Percentiles rank a stretch among this genome's conserved stretches.
These are phyloP conservation scores for Mohoua ochrocephala DNA, from an alignment of 2,113 vertebrate genomes.

Conservation along the genomic window DNA sequence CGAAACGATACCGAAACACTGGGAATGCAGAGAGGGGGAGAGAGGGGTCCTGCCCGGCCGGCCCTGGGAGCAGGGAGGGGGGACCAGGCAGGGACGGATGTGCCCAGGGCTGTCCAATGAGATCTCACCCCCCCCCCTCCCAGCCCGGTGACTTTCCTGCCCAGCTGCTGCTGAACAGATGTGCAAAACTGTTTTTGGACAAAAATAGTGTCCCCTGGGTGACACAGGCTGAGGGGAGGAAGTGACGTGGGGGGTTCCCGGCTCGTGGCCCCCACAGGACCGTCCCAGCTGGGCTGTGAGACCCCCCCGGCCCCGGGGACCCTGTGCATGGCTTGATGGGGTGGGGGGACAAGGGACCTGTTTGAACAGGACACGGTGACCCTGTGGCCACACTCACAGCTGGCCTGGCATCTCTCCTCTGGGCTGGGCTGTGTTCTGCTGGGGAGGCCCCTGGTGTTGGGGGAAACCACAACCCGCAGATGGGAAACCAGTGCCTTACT, in stretches of 20 bases:
- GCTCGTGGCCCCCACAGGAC: not conserved
- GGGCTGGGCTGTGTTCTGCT: not conserved
- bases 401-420: not conserved
- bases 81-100: not conserved
- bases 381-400: fast-evolving
- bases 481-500: not conserved
- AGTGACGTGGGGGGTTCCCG: not conserved
- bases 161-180: conserved; percentile 50
- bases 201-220: conserved; percentile 15
- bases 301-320: not conserved
- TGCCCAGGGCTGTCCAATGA: not conserved
- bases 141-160: not conserved
- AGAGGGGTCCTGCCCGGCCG: not conserved
- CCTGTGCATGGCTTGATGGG: fast-evolving
- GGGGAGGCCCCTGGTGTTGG: too few species aligned
- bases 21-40: not conserved
- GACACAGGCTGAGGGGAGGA: not conserved
- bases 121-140: not conserved
- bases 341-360: fast-evolving
- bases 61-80: not conserved
- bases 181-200: not conserved
- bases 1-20: not conserved
- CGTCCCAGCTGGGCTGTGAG: not conserved
- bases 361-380: fast-evolving
- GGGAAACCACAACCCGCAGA: not conserved